Conservation (phyloP, 30 jellyfish, hydroid and myxozoan genomes). For the Mastigias papua region DNA sequence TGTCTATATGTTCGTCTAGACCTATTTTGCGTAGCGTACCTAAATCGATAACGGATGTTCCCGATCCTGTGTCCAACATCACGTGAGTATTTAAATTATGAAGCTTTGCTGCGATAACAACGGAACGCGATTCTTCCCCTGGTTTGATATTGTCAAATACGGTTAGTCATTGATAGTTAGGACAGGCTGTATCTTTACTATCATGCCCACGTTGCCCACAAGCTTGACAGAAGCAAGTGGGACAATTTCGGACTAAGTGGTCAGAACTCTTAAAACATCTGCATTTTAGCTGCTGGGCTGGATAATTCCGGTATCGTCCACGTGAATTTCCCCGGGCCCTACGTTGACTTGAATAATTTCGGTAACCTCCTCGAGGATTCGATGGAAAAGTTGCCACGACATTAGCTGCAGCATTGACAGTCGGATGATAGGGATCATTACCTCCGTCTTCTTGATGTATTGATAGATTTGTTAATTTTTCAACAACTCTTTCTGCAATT, state of each 20-base stretch:
- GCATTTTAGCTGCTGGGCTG: conserved; percentile 63
- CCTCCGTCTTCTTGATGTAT: conserved; percentile 23
- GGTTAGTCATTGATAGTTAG: conserved; percentile 73
- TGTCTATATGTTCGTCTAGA: conserved; percentile 24
- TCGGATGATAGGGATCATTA: too few species aligned
- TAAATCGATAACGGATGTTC: conserved; percentile 49
- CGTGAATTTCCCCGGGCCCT: too few species aligned
- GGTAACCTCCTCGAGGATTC: too few species aligned
- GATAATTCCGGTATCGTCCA: neutral
- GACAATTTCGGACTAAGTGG: conserved; percentile 61
- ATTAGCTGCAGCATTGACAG: too few species aligned
- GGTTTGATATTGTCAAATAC: conserved; percentile 17
- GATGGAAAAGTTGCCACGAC: too few species aligned
- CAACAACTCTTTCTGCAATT: conserved; percentile 38
- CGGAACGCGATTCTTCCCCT: conserved; percentile 18
- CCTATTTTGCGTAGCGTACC: conserved; percentile 56
- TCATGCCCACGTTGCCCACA: conserved; percentile 69
- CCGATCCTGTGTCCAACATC: conserved; percentile 60
- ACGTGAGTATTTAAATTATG: conserved; percentile 43
- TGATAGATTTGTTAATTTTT: neutral
- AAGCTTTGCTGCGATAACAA: conserved; percentile 55
- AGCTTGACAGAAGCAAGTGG: conserved; percentile 74
- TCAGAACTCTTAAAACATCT: conserved; percentile 55
- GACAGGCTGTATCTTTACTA: conserved; percentile 56
- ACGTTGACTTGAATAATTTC: too few species aligned